These are phyloP conservation scores for Drosophila yooni DNA, from an alignment of 2,888 invertebrate species.

Conservation along the genomic window DNA sequence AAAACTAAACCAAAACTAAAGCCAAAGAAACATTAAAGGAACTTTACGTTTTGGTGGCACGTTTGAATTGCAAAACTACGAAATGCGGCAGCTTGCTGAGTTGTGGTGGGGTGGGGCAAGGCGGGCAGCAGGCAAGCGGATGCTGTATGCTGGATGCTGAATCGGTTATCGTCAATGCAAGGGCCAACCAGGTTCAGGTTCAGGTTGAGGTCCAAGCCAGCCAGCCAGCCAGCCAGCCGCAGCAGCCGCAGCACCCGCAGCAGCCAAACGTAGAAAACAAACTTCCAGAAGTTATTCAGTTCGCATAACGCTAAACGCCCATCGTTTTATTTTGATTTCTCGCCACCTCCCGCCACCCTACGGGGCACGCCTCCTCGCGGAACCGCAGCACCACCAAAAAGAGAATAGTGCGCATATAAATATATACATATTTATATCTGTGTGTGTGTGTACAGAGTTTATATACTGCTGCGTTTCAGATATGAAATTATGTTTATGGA, in stretches of 20 bases:
- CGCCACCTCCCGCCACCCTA: constrained; percentile 38
- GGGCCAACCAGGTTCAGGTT: constrained; percentile 58
- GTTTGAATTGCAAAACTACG: constrained; percentile 64
- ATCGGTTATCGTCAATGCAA: constrained; percentile 53
- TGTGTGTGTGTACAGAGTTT: constrained; percentile 35
- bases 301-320: constrained; percentile 82
- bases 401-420: background rate
- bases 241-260: constrained; percentile 9
- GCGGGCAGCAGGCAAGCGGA: constrained; percentile 6
- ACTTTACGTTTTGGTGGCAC: constrained; percentile 65
- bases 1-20: constrained; percentile 48
- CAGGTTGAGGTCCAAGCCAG: constrained; percentile 19
- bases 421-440: background rate
- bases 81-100: constrained; percentile 16
- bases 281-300: constrained; percentile 82
- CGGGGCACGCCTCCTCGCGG: background rate
- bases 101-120: background rate
- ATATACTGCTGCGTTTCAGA: constrained; percentile 74
- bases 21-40: constrained; percentile 50
- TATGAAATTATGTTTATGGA: constrained; percentile 79
- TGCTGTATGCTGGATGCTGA: constrained; percentile 25
- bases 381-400: background rate
- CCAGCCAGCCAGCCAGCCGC: background rate
- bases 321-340: constrained; percentile 78
- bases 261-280: constrained; percentile 64